Evolutionary conservation across 2,888 invertebrate genomes (phyloP).

Genomic region (Sipha maydis): DNA sequence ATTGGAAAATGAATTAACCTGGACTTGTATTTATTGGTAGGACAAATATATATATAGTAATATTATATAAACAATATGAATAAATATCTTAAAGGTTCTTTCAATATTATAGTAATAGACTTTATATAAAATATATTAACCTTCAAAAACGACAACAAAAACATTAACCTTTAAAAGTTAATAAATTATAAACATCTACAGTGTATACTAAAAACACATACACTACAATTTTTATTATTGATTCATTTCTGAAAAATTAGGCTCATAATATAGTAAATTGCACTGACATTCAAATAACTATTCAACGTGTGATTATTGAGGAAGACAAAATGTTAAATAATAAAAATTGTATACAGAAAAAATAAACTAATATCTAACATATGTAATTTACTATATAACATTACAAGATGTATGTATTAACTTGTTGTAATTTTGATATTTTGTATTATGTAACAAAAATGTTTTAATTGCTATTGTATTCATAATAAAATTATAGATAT

Average conservation of each 20-base stretch:
- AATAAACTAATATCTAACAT: too few relatives aligned
- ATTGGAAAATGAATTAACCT: constrained; percentile 61
- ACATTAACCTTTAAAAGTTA: constrained; percentile 57
- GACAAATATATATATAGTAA: constrained; percentile 25
- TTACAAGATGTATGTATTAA: too few relatives aligned
- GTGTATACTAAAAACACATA: neutral
- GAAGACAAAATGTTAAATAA: neutral
- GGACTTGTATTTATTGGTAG: constrained; percentile 59
- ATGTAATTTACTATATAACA: too few relatives aligned
- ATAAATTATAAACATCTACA: constrained; percentile 16
- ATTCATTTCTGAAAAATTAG: constrained; percentile 50
- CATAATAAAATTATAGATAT: too few relatives aligned
- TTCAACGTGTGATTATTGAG: constrained; percentile 4
- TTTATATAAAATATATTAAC: constrained; percentile 33
- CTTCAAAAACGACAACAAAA: constrained; percentile 48
- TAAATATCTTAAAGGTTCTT: constrained; percentile 34
- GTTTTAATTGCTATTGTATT: too few relatives aligned
- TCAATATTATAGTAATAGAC: constrained; percentile 35
- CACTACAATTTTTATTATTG: constrained; percentile 39
- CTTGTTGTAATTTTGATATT: too few relatives aligned
- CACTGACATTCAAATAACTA: constrained; percentile 23
- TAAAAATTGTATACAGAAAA: neutral
- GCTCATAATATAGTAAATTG: constrained; percentile 49
- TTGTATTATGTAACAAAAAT: neutral
- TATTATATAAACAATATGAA: neutral